Conservation (phyloP, 2,888 invertebrate species). For the Anthophora plumipes region DNA sequence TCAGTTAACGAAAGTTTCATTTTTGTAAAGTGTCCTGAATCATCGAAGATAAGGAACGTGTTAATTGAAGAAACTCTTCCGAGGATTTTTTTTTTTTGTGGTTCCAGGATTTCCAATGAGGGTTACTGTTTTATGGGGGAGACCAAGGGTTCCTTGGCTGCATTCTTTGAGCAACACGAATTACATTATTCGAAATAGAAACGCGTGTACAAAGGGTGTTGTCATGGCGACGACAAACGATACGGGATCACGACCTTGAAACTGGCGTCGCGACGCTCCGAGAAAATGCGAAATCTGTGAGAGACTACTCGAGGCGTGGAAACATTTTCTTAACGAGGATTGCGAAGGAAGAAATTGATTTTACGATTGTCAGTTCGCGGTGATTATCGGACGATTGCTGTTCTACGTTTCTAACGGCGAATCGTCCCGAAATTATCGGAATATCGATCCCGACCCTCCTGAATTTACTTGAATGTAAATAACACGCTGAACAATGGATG, state of each 20-base stretch:
- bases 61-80: constrained; percentile 31
- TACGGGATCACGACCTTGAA: constrained; percentile 51
- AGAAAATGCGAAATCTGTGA: neutral
- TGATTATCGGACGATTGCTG: neutral
- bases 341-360: neutral
- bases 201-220: constrained; percentile 56
- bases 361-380: neutral
- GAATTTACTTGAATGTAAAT: neutral
- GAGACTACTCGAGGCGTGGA: neutral
- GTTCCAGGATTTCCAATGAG: neutral
- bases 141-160: constrained; percentile 27
- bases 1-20: too few relatives aligned
- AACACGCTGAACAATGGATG: constrained; percentile 28
- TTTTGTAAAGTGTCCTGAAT: too few relatives aligned
- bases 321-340: neutral
- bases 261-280: constrained; percentile 16
- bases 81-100: neutral
- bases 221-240: constrained; percentile 60
- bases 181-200: constrained; percentile 61
- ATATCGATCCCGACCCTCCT: neutral
- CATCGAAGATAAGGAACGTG: neutral
- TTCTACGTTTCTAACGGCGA: neutral
- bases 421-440: neutral
- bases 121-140: neutral
- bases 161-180: constrained; percentile 44